Base-by-base conservation (phyloP, 2,113 vertebrate species). In the Anoura caudifer region DNA sequence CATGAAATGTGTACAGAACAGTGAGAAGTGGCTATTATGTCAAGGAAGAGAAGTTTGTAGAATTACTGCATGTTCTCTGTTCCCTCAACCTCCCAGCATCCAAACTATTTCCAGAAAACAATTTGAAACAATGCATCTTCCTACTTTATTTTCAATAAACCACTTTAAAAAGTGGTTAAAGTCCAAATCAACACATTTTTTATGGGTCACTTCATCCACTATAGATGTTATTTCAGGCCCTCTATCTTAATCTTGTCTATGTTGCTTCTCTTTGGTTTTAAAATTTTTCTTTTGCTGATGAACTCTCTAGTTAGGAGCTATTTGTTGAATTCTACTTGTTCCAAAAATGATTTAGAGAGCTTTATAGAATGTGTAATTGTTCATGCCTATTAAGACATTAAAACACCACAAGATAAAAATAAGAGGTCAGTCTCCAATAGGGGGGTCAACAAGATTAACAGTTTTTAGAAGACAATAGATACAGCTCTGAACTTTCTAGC, bases 131-230 rank as follows among this genome's bases (percentile, higher is more conserved):
- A 63, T 24, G 11, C 26, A 38, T 38, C 19, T 75, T 93, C 82
- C 31, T 70, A 38, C 56, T 70, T 93, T 76, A 76, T 93, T 82
- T 88, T 67, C 63, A 95, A 41, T 69, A 61, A 95, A 90, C 63
- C 88, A 91, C 17, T 92, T 59, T 83, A 41, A 83, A 92, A 50
- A 69, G 38, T 52, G 16, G 24, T 28, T 50, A 59, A 33, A 87
- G 33, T 47, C 24, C 67, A 47, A 82, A 59, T 86, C n/a, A 72
- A 52, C 19, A 33, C 45, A 79, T 84, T 83, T 83, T 86, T 67
- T 76, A 59, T 63, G 14, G 12, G 5, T 56, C 76, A 86, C 5
- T 72, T 83, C 47, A n/a, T 73, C 33, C 7, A 65, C n/a, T 76
- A 77, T 36, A 45, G 31, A 19, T 70, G 1, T 88, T 22, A 52